These are phyloP conservation scores for Nymphalis io DNA, from an alignment of 1,140 invertebrate species.

Conservation along the genomic window DNA sequence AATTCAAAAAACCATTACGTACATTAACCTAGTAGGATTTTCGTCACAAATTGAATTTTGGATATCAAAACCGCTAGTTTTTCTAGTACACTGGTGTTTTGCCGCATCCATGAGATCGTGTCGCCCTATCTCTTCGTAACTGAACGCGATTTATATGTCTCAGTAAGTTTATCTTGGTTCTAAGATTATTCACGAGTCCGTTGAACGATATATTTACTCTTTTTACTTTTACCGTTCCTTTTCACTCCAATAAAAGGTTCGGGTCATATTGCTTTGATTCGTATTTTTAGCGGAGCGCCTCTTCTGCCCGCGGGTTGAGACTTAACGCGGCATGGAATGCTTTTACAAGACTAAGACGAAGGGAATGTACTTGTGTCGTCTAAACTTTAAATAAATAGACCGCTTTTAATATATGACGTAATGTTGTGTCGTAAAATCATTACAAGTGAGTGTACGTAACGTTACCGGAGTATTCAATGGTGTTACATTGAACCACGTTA, in stretches of 20 bases:
- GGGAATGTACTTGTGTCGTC: too few species aligned
- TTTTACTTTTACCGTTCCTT: constrained; percentile 62
- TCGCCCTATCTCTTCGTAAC: constrained; percentile 41
- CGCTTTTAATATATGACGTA: too few species aligned
- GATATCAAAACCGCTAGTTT: too few species aligned
- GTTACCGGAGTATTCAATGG: too few species aligned
- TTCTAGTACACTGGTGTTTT: too few species aligned
- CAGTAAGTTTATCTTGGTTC: constrained; percentile 63
- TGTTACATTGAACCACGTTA: too few species aligned
- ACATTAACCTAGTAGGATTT: too few species aligned
- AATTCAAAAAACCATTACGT: too few species aligned
- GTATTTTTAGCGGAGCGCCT: constrained; percentile 45
- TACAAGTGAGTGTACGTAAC: too few species aligned
- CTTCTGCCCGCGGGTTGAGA: neutral
- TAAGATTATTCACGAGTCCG: constrained; percentile 70
- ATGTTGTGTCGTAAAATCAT: too few species aligned
- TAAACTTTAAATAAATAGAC: too few species aligned
- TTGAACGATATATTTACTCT: constrained; percentile 74
- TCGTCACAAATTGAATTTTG: too few species aligned
- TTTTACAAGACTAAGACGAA: neutral
- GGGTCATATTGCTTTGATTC: constrained; percentile 46
- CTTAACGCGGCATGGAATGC: neutral
- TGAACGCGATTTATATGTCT: constrained; percentile 60
- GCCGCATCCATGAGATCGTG: constrained; percentile 40
- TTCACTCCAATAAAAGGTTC: constrained; percentile 53